Conservation (phyloP, 2,113 vertebrate genomes). For the Pangasianodon gigas region DNA sequence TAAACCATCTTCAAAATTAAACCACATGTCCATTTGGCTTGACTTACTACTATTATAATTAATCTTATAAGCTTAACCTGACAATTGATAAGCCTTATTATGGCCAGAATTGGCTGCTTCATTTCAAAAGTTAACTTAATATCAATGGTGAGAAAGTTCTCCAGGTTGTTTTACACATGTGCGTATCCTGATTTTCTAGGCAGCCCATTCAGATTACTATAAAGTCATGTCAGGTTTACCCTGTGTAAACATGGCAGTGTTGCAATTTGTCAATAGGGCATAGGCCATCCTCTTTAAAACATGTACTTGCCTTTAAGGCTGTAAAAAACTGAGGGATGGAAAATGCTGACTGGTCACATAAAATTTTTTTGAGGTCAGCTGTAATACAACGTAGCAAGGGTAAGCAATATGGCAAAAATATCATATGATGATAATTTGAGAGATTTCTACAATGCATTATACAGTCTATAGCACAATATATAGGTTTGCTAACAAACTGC, state of each 20-base stretch:
- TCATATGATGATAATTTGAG: no score
- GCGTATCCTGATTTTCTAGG: background rate
- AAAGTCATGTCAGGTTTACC: background rate
- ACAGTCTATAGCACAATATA: no score
- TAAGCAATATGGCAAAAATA: background rate
- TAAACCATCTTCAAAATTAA: conserved; percentile 4
- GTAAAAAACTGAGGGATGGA: background rate
- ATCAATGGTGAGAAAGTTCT: background rate
- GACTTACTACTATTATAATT: background rate
- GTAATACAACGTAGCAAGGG: background rate
- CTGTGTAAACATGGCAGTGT: background rate
- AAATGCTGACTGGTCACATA: background rate
- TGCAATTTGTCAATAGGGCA: background rate
- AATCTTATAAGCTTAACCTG: background rate
- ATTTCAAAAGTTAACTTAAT: background rate
- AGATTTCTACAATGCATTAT: no score
- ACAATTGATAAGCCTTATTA: background rate
- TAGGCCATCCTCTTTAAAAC: background rate
- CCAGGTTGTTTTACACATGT: background rate
- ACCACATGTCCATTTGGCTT: background rate
- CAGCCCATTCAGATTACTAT: background rate
- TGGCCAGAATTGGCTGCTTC: background rate
- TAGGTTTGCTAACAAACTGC: no score
- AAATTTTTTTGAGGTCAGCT: background rate
- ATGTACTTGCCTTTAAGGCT: background rate